Conservation (phyloP, 2,113 vertebrate genomes). For the Sorex araneus region DNA sequence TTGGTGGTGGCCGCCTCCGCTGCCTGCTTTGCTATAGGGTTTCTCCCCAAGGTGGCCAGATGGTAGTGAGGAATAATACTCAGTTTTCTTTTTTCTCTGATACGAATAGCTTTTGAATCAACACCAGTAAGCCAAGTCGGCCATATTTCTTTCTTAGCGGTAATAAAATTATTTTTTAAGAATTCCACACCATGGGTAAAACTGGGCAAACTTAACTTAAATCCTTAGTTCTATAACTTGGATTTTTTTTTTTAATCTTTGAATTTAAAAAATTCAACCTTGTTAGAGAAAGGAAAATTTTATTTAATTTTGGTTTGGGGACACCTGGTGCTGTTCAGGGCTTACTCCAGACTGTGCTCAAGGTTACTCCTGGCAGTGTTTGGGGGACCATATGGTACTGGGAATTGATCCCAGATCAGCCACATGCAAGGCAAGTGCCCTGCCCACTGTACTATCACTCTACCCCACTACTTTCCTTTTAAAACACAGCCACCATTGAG, state of each 20-base stretch:
- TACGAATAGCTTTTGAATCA: conserved; percentile 42
- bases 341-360: no score
- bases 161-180: conserved; percentile 49
- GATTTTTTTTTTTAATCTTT: conserved; percentile 5
- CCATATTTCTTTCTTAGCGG: conserved; percentile 22
- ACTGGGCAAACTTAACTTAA: neutral
- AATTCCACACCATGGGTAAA: conserved; percentile 18
- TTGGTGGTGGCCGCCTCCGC: neutral
- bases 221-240: conserved; percentile 18
- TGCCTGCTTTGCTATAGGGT: neutral
- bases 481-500: neutral
- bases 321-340: no score
- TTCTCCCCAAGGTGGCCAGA: neutral
- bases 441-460: no score
- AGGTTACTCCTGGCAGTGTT: no score
- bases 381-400: no score
- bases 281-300: neutral
- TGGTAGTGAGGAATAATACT: neutral
- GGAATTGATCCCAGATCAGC: no score
- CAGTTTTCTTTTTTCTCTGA: neutral
- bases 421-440: no score
- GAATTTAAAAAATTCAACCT: conserved; percentile 24
- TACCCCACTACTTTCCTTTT: neutral
- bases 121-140: neutral
- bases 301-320: neutral